Conservation (phyloP, 1,140 invertebrate genomes). For the Wiebesia pumilae region DNA sequence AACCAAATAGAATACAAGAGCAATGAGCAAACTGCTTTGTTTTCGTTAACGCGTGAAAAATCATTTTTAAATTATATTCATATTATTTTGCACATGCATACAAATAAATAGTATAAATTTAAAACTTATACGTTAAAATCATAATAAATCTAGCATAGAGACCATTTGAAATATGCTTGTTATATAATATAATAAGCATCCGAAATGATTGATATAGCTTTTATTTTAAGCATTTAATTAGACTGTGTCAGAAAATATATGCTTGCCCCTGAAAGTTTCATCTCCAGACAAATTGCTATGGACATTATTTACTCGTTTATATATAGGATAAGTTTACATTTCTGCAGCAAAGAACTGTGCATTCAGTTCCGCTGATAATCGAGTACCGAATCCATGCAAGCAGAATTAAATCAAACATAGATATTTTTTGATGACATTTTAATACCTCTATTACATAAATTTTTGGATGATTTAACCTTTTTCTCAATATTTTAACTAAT, state of each 20-base stretch:
- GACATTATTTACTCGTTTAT: constrained; percentile 9
- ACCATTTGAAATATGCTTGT: too few relatives aligned
- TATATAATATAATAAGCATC: too few relatives aligned
- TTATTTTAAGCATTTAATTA: constrained; percentile 45
- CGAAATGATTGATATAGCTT: not conserved
- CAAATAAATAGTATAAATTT: too few relatives aligned
- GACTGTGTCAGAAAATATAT: constrained; percentile 23
- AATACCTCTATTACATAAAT: not conserved
- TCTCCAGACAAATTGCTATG: not conserved
- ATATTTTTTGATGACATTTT: not conserved
- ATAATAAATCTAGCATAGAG: too few relatives aligned
- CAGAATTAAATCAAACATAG: not conserved
- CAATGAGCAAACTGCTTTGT: too few relatives aligned
- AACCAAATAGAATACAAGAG: not conserved
- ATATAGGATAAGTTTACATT: constrained; percentile 11
- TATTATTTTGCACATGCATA: too few relatives aligned
- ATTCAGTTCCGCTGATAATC: constrained; percentile 12
- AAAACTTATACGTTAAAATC: too few relatives aligned
- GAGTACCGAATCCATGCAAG: not conserved
- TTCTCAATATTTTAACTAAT: not conserved
- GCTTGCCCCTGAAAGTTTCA: not conserved
- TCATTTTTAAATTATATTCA: too few relatives aligned
- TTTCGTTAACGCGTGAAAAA: too few relatives aligned
- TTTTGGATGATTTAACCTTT: not conserved
- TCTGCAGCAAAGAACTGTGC: not conserved